A percentile compares a stretch with the other conserved stretches of the same genome.
phyloP scores from a whole-genome alignment of 1,140 invertebrate species.

The Achroia grisella region DNA sequence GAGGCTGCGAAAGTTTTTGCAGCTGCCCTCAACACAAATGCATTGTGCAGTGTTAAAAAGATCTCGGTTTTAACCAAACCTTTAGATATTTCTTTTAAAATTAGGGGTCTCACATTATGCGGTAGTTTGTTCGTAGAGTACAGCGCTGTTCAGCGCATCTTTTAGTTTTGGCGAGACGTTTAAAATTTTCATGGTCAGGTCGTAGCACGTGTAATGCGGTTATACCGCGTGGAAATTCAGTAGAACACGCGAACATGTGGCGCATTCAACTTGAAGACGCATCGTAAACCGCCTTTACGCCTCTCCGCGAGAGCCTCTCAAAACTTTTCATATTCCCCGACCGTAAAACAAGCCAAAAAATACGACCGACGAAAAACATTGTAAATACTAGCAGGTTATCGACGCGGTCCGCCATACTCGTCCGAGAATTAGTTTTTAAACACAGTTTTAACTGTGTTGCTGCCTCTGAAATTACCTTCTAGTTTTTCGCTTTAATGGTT shows the following conservation, averaged over 20 bases:
- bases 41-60: constrained; percentile 39
- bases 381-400: constrained; percentile 65
- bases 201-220: constrained; percentile 61
- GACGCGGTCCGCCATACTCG: constrained; percentile 40
- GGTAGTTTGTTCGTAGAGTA: constrained; percentile 16
- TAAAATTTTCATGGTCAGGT: constrained; percentile 70
- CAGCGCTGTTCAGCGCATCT: constrained; percentile 20
- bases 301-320: constrained; percentile 60
- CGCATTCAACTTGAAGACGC: constrained; percentile 66
- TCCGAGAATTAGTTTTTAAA: constrained; percentile 64
- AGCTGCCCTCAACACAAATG: constrained; percentile 41
- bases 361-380: constrained; percentile 71
- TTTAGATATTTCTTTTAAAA: constrained; percentile 19
- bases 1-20: constrained; percentile 43
- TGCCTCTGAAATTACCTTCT: constrained; percentile 52
- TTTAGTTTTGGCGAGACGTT: constrained; percentile 56
- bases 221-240: constrained; percentile 53
- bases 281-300: constrained; percentile 71
- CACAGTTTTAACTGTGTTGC: constrained; percentile 60
- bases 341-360: constrained; percentile 69
- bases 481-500: constrained; percentile 35
- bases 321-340: constrained; percentile 72
- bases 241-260: constrained; percentile 59
- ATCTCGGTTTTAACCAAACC: constrained; percentile 33
- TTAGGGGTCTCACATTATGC: constrained; percentile 19